Percentiles rank a stretch among this genome's conserved stretches.
These are phyloP conservation scores for Copsychus sechellarum DNA, from an alignment of 2,113 vertebrate species.

Conservation along the genomic window DNA sequence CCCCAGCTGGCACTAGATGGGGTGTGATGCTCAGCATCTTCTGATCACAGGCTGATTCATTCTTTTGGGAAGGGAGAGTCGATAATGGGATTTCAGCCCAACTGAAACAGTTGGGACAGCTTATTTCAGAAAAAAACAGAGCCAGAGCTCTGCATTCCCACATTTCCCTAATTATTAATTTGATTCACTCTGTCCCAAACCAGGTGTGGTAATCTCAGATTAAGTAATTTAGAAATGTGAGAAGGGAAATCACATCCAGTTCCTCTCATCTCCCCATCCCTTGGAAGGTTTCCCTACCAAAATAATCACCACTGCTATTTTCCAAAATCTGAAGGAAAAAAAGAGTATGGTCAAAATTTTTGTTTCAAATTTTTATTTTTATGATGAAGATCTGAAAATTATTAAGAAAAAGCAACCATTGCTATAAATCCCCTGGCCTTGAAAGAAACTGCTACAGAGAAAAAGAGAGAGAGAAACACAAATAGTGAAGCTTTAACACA, in stretches of 20 bases:
- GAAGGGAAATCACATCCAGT: not conserved
- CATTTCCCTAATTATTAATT: not conserved
- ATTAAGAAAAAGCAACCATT: not conserved
- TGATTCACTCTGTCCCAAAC: not conserved
- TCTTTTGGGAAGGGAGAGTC: not conserved
- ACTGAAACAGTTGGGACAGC: not conserved
- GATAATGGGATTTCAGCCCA: not conserved
- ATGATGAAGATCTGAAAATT: not conserved
- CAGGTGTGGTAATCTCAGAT: no score
- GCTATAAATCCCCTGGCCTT: not conserved
- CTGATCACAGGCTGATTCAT: not conserved
- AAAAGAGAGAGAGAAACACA: not conserved
- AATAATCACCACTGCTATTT: not conserved
- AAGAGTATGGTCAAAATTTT: not conserved
- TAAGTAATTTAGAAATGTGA: not conserved
- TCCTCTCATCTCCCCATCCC: not conserved
- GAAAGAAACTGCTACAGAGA: not conserved
- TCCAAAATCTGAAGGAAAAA: not conserved
- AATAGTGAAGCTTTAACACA: not conserved
- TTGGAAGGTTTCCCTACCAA: not conserved
- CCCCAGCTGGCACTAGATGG: conserved; percentile 8
- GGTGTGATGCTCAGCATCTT: not conserved
- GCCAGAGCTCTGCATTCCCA: not conserved
- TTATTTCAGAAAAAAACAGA: rapidly evolving
- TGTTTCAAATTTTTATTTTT: not conserved